Base-by-base conservation (phyloP, 1,140 invertebrate species). In the Halesus radiatus region DNA sequence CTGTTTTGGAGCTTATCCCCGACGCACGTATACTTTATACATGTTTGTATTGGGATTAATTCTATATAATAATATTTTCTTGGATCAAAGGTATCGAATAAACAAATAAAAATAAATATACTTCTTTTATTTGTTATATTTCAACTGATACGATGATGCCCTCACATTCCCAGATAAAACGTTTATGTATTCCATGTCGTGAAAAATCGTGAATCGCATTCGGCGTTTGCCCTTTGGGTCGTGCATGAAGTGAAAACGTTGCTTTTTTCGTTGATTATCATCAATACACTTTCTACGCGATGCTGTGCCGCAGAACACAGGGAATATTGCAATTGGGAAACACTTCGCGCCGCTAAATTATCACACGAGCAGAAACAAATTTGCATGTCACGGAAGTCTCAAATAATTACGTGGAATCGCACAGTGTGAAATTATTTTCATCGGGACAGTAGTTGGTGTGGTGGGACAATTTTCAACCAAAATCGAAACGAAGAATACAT, bases 251-350 rank as follows among this genome's bases (percentile, higher is more conserved):
- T 50, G 32, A 50, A 66, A 45, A 70, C 37, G 66, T 20, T 22
- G 18, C 13, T 68, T 70, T 50, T 20, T 23, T 23, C n/a, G 66
- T 45, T n/a, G 66, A 70, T 70, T 70, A 68, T 68, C 37, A 68
- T 68, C 64, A 45, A 18, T 70, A 70, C 60, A 64, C 66, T 50
- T 50, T 70, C 66, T 70, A 50, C 32, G 29, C 32, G 66, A 70
- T 70, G 62, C 62, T 22, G 54, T 22, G 13, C 20, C 54, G 20
- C 54, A 56, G 54, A 22, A 16, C 10, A 45, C 10, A 45, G n/a
- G n/a, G 7, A 26, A 68, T 18, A 18, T 45, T 5, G 66, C 18
- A 50, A 70, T 70, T 70, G 66, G 66, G 66, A 70, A 70, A 70
- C 37, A 50, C 22, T 70, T 37, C 37, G 32, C 66, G 22, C 37